phyloP scores from a whole-genome alignment of 2,888 invertebrate genomes.

The Lordiphosa fenestrarum region DNA sequence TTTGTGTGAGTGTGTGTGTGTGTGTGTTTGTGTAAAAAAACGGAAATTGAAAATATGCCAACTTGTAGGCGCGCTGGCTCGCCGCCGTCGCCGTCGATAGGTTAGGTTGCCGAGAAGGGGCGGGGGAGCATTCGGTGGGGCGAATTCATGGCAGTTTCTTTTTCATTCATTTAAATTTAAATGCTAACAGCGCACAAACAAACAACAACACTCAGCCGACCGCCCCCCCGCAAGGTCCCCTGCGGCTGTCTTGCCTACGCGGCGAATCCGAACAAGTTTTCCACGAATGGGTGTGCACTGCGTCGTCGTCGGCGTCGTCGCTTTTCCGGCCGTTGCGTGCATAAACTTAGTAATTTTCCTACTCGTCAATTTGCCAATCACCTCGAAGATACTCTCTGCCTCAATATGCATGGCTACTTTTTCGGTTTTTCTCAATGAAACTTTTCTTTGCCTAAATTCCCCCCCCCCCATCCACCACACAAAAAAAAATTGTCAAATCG shows the following conservation, averaged over 20 bases:
- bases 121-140: conserved; percentile 39
- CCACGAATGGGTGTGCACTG: conserved; percentile 59
- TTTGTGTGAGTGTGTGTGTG: conserved; percentile 22
- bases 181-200: conserved; percentile 57
- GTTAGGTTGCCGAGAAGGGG: conserved; percentile 1
- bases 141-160: conserved; percentile 70
- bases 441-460: conserved; percentile 48
- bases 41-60: conserved; percentile 80
- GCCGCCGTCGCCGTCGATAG: conserved; percentile 20
- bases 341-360: conserved; percentile 42
- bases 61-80: conserved; percentile 77
- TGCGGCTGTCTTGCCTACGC: conserved; percentile 28
- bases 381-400: conserved; percentile 17
- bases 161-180: conserved; percentile 78
- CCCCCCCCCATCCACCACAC: not conserved
- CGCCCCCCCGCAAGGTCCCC: conserved; percentile 32
- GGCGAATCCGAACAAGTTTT: conserved; percentile 66
- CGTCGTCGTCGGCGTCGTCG: conserved; percentile 9
- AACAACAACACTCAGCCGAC: conserved; percentile 23
- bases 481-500: not conserved
- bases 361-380: conserved; percentile 39
- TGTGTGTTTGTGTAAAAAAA: conserved; percentile 58
- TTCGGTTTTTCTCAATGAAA: conserved; percentile 54
- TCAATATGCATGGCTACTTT: conserved; percentile 33
- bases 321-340: conserved; percentile 38